A percentile compares a stretch with the other conserved stretches of the same genome.
These are phyloP conservation scores for Meliscaeva auricollis DNA, from an alignment of 2,888 invertebrate genomes.

Conservation along the genomic window DNA sequence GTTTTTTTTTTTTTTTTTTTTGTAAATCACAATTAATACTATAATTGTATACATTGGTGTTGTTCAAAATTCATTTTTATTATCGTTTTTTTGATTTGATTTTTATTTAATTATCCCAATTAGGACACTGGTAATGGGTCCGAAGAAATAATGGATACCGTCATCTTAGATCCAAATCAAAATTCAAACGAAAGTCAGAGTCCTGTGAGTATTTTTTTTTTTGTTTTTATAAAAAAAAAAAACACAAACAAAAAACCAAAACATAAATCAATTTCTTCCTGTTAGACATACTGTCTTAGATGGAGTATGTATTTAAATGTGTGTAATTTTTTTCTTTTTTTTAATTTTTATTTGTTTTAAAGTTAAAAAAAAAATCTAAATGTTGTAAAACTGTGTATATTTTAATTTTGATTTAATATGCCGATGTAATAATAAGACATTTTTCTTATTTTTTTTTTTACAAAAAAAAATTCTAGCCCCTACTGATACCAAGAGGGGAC, in stretches of 20 bases:
- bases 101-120: constrained; percentile 50
- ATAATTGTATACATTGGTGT: constrained; percentile 29
- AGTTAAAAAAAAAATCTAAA: constrained; percentile 44
- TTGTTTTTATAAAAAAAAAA: neutral
- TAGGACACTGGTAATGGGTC: constrained; percentile 66
- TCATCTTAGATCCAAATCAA: constrained; percentile 46
- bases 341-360: constrained; percentile 24
- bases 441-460: constrained; percentile 15
- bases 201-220: constrained; percentile 64
- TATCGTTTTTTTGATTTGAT: constrained; percentile 36
- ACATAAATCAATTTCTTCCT: constrained; percentile 50
- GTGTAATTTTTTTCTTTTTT: neutral
- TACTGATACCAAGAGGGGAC: constrained; percentile 79
- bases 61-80: constrained; percentile 27
- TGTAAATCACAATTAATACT: neutral
- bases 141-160: constrained; percentile 55
- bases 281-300: constrained; percentile 68
- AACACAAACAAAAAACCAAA: constrained; percentile 7
- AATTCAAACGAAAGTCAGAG: constrained; percentile 57
- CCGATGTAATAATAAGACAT: constrained; percentile 6
- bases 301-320: constrained; percentile 50
- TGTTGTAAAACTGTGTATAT: constrained; percentile 53
- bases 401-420: constrained; percentile 4
- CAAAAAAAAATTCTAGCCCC: constrained; percentile 77
- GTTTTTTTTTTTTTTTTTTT: no score